Conservation (phyloP, 2,888 invertebrate species). For the Pseudococcus jackbeardsleyi region DNA sequence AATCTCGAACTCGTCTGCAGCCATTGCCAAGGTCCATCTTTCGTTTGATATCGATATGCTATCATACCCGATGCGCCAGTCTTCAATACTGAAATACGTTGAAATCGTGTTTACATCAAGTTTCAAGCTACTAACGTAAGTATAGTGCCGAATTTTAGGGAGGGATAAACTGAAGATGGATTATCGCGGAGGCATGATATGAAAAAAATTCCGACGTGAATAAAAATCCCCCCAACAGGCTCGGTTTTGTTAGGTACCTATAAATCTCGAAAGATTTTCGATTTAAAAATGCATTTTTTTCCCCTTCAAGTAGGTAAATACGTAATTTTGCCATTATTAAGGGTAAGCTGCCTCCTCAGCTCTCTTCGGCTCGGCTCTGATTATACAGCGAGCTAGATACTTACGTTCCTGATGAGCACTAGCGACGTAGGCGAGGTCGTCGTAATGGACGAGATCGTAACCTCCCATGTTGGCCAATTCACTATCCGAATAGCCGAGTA, state of each 20-base stretch:
- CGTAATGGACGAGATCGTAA: conserved; percentile 97
- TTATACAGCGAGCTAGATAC: conserved; percentile 69
- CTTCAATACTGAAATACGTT: conserved; percentile 84
- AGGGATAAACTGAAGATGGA: too few relatives aligned
- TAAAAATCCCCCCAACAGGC: too few relatives aligned
- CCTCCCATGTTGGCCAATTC: conserved; percentile 95
- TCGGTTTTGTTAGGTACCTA: too few relatives aligned
- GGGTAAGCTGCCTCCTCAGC: too few relatives aligned
- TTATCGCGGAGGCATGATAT: too few relatives aligned
- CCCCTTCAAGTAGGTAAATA: too few relatives aligned
- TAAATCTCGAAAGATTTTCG: too few relatives aligned
- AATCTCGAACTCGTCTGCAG: conserved; percentile 96
- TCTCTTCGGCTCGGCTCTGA: too few relatives aligned
- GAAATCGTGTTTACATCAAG: background rate
- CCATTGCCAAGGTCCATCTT: conserved; percentile 97
- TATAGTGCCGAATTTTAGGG: too few relatives aligned
- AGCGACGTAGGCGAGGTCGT: conserved; percentile 96
- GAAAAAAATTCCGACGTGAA: too few relatives aligned
- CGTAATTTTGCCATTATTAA: too few relatives aligned
- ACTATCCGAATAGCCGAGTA: conserved; percentile 93
- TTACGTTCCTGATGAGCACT: conserved; percentile 99
- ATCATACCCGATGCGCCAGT: conserved; percentile 99
- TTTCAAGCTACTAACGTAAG: background rate
- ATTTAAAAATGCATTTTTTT: too few relatives aligned
- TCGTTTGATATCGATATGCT: conserved; percentile 96